These are phyloP conservation scores for Parnassius orleans DNA, from an alignment of 2,888 invertebrate species.

Conservation along the genomic window DNA sequence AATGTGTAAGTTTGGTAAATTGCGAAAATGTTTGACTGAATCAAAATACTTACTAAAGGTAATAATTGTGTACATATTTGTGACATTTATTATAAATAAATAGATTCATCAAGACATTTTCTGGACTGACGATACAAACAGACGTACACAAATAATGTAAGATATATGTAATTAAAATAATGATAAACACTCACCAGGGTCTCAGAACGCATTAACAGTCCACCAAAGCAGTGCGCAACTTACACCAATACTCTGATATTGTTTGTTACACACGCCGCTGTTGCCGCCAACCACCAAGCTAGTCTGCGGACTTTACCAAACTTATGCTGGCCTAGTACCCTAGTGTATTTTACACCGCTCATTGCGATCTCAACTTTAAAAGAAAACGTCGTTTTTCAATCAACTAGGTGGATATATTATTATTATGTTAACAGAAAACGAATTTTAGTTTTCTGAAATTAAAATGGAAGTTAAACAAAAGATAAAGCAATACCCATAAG, in stretches of 20 bases:
- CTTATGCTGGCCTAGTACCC: slow-evolving; percentile 75
- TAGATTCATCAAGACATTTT: slow-evolving; percentile 26
- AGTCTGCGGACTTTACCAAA: slow-evolving; percentile 75
- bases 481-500: too few relatives aligned
- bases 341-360: slow-evolving; percentile 54
- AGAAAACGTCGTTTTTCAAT: neutral
- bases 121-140: slow-evolving; percentile 18
- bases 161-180: slow-evolving; percentile 61
- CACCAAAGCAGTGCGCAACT: slow-evolving; percentile 80
- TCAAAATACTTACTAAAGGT: neutral
- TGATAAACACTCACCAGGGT: slow-evolving; percentile 77
- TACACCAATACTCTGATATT: slow-evolving; percentile 65
- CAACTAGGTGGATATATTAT: too few relatives aligned
- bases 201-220: slow-evolving; percentile 76
- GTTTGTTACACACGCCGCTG: slow-evolving; percentile 70
- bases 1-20: slow-evolving; percentile 9
- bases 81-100: slow-evolving; percentile 3
- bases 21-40: slow-evolving; percentile 16
- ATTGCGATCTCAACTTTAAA: slow-evolving; percentile 56
- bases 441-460: too few relatives aligned
- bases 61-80: too few relatives aligned
- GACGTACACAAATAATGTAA: slow-evolving; percentile 36
- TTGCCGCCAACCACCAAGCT: slow-evolving; percentile 75
- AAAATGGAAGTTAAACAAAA: too few relatives aligned
- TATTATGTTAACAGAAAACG: too few relatives aligned